Evolutionary conservation across 2,797 vertebrate genomes (phyloP).

Genomic region (Linurgus olivaceus): DNA sequence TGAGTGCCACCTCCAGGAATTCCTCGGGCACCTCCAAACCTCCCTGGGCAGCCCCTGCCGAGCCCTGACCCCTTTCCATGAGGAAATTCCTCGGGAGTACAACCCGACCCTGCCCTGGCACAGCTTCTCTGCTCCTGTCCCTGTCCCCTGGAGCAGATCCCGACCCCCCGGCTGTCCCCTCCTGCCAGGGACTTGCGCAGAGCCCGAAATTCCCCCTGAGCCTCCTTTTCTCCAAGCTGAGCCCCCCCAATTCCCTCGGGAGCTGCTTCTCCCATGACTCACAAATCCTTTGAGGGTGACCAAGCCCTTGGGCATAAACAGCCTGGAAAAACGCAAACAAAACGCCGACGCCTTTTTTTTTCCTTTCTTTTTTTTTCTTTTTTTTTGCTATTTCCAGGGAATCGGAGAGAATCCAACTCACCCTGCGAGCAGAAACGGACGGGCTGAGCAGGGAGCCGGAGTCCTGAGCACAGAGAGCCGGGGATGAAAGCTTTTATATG

Average conservation of each 20-base stretch:
- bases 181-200: neutral
- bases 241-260: neutral
- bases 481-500: conserved; percentile 1
- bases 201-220: neutral
- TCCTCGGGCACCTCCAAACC: neutral
- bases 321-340: neutral
- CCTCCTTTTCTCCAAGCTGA: neutral
- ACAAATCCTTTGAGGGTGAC: neutral
- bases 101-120: accelerated
- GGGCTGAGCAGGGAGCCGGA: neutral
- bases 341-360: accelerated
- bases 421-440: neutral
- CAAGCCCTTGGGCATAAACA: neutral
- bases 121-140: neutral
- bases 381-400: neutral
- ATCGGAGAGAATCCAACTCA: neutral
- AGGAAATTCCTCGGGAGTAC: neutral
- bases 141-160: neutral
- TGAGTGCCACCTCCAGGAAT: accelerated
- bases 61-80: neutral
- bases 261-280: neutral
- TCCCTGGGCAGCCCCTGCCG: neutral
- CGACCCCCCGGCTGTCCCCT: accelerated
- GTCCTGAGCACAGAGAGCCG: neutral
- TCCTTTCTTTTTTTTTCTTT: too few species aligned